Base-by-base conservation (phyloP, 53 echinoderm and acorn worm genomes). In the Glandiceps talaboti region DNA sequence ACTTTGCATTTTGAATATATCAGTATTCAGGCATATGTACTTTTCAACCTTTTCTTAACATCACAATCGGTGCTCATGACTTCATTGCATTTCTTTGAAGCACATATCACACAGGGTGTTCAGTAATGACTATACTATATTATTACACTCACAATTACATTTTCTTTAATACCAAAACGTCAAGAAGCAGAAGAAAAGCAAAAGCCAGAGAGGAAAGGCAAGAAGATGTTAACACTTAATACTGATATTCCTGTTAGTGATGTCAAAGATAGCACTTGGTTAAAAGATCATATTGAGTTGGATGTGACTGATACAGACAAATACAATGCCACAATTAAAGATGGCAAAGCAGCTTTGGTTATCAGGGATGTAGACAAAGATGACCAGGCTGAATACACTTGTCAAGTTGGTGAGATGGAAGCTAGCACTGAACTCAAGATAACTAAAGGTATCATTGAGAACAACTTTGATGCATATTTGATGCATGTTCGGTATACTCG, bases 251-350 rank as follows among this genome's bases (percentile, higher is more conserved):
- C 81, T 1, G 77, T 81, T 73, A 73, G 82, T 25, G 82, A 86
- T 73, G 77, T 76, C 27, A 28, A 73, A 14, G 83, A 80, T 0
- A 85, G 89, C 26, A 89, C 87, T 27, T 92, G 92, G 92, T 85
- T 87, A 74, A 92, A 87, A 81, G 85, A 85, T 28, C 81, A 81
- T 28, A 33, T 12, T 6, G 64, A 45, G 64, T 12, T 45, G 6
- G 64, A 45, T 0, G 31, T 30, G 31, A 32, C 20, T 10, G 79
- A 78, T 31, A 32, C 27, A 31, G 79, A 78, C 6, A 78, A 78
- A 32, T 78, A 31, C 32, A 30, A 0, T 26, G 31, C 31, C 32
- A 78, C 27, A 27, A 32, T 31, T 31, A 32, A 32, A 26, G 79
- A 26, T 1, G 25, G 26, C 6, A 78, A 78, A 32, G 31, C 31